Evolutionary conservation across 2,888 invertebrate species (phyloP), one percentile per base, ranked within the genome.

Genomic region (Drosophila diplacantha): DNA sequence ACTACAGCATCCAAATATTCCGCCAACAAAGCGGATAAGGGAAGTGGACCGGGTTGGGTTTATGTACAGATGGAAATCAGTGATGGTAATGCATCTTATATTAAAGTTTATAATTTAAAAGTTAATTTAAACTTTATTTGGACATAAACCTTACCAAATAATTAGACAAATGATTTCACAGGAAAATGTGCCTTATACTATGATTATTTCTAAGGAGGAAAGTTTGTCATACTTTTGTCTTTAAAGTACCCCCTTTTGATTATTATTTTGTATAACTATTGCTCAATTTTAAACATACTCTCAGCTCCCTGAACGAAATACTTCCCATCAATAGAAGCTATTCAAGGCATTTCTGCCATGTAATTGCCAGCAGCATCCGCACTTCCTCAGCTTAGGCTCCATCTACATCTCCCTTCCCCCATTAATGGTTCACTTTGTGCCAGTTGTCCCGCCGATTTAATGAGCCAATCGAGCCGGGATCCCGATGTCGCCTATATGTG

Each of bases 401-500:
- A 24, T 14, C 32, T 34, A 24, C 39, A 39, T 18, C 51, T 39
- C 12, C 38, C 7, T 44, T 20, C 26, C 29, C 50, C 11, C 54
- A 7, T 14, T 58, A 55, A 54, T 58, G 54, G 55, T 54, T 58
- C 55, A 58, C 55, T 59, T 37, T 55, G 55, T 16, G 20, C 31
- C 26, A 18, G 35, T 18, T 37, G 29, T 22, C 46, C 52, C 34
- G 37, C 32, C 43, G 49, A n/a, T 24, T 47, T 60, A 51, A 63
- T 47, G 51, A 50, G 64, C 63, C 64, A 71, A 73, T 59, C 34
- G 38, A 38, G 26, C 20, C 9, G 29, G 37, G 47, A 18, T 47
- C 37, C 55, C 38, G 38, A 50, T 55, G 50, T 50, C 50, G 31
- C 38, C 32, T 22, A 11, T 47, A 41, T 22, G 6, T n/a, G 46